Conservation (phyloP, 2,888 invertebrate genomes). For the Dryadula phaetusa region DNA sequence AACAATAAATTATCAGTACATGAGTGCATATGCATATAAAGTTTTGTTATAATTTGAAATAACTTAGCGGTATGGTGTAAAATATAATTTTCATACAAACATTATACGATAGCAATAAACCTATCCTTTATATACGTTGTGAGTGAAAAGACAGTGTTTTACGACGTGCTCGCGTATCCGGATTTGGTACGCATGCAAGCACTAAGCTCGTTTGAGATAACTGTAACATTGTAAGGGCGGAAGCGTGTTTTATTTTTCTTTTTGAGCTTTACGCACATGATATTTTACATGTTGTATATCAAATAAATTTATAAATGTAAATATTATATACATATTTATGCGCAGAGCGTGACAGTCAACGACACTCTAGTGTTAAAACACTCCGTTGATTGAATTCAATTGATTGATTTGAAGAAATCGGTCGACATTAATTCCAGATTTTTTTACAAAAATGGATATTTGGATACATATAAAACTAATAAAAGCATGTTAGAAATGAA, state of each 20-base stretch:
- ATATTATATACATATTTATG: too few species aligned
- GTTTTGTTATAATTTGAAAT: background rate
- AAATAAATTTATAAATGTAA: too few species aligned
- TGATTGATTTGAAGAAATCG: too few species aligned
- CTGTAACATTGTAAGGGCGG: constrained; percentile 7
- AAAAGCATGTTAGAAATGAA: too few species aligned
- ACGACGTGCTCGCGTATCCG: constrained; percentile 39
- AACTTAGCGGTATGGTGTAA: background rate
- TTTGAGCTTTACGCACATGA: background rate
- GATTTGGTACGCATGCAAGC: constrained; percentile 46
- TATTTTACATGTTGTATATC: too few species aligned
- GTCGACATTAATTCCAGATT: too few species aligned
- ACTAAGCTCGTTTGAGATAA: constrained; percentile 36
- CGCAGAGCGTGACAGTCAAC: too few species aligned
- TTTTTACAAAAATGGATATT: too few species aligned
- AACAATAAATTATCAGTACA: too few species aligned
- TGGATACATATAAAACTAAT: too few species aligned
- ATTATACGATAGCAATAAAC: constrained; percentile 15
- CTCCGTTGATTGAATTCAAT: background rate
- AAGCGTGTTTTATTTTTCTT: constrained; percentile 19
- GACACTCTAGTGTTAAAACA: too few species aligned
- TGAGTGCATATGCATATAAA: background rate
- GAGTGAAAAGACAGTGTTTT: constrained; percentile 43
- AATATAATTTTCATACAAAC: constrained; percentile 19
- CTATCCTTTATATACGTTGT: constrained; percentile 23